Base-by-base conservation (phyloP, 2,797 vertebrate genomes). In the Notoglanidium macrostoma region DNA sequence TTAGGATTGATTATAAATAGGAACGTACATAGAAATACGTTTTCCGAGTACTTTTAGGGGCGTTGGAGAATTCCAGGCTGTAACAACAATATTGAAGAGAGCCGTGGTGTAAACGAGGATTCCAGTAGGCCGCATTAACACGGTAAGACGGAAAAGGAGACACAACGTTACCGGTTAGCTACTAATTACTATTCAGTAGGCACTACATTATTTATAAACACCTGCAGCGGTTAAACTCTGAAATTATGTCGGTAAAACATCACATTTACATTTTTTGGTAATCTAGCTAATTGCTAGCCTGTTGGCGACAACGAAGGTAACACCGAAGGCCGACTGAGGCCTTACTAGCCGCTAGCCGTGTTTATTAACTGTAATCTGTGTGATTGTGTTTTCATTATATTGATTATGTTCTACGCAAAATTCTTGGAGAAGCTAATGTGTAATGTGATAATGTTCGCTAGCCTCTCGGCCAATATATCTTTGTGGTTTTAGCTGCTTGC, bases 41-140 rank as follows among this genome's bases (percentile, higher is more conserved):
- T 3, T 51, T 86, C 54, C n/a, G 12, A 49, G 26, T 51, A 14
- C 21, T 57, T 59, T 35, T 46, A 35, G 17, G 32, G 12, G 6
- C 10, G 10, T 59, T 57, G 5, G 12, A 67, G 23, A 67, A 65
- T 49, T 54, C 51, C 35, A 3, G 78, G 40, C 7, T 57, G 2
- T 65, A 74, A 21, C 2, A 57, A 26, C 21, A 29, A 67, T 35
- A n/a, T 0, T 12, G 57, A 51, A 73, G 65, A 76, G 21, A n/a
- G 11, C 26, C 59, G 68, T 46, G 54, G 77, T 74, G n/a, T 74
- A 61, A 74, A 55, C 67, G 40, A 17, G 67, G 76, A 85, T 44
- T 82, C 44, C 7, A 10, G 54, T 57, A 88, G 87, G 87, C 87
- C 87, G 77, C 87, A 15, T 32, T 85, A 44, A 44, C 67, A 82